Percentiles rank a stretch among this genome's conserved stretches.
Evolutionary conservation across 2,113 vertebrate species (phyloP).

Genomic region (Anser cygnoides): DNA sequence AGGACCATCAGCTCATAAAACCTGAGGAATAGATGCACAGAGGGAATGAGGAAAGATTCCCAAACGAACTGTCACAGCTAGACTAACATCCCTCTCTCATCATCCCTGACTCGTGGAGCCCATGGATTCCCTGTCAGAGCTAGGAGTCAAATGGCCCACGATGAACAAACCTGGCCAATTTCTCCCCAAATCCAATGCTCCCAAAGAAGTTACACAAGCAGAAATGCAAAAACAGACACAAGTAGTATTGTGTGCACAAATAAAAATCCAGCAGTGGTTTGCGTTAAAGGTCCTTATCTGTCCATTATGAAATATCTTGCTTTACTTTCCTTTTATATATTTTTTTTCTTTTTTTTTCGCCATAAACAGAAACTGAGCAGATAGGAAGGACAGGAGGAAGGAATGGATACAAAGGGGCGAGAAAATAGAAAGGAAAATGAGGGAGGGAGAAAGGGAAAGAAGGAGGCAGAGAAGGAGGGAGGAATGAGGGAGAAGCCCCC

Average conservation of each 20-base stretch:
- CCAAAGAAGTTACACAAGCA: not conserved
- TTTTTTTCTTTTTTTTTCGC: not conserved
- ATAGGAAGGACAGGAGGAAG: not conserved
- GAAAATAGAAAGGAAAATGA: not conserved
- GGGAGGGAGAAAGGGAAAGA: not conserved
- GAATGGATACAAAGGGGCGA: not conserved
- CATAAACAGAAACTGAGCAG: not conserved
- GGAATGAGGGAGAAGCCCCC: not conserved
- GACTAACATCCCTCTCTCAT: not conserved
- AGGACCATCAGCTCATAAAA: slow-evolving; percentile 33
- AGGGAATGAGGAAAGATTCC: not conserved
- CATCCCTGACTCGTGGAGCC: not conserved
- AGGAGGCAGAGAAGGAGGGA: not conserved
- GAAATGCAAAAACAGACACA: not conserved
- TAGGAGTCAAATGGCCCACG: not conserved
- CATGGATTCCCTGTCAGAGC: not conserved
- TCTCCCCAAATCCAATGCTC: not conserved
- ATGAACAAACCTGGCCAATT: not conserved
- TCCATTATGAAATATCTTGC: not conserved
- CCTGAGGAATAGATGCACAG: not conserved
- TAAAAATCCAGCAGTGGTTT: not conserved
- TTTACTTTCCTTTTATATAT: not conserved
- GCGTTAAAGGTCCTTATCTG: not conserved
- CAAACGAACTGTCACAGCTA: not conserved
- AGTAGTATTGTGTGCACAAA: not conserved